Evolutionary conservation across 2,888 invertebrate species (phyloP).

Genomic region (Steromphala cineraria): DNA sequence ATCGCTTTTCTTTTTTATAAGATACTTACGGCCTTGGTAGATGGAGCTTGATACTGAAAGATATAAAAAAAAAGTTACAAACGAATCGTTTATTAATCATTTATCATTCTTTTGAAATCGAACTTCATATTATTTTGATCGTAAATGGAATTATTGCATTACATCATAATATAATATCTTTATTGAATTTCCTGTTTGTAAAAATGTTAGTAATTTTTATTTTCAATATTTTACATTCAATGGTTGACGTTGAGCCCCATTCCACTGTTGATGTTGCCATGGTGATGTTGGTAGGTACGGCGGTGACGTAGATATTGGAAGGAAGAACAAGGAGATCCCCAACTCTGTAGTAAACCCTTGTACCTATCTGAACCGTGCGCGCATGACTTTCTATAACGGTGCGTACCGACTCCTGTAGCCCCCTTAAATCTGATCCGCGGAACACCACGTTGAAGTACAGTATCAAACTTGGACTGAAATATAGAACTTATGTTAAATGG

Average conservation of each 20-base stretch:
- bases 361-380: background rate
- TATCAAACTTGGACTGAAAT: slow-evolving; percentile 32
- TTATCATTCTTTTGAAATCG: too few relatives aligned
- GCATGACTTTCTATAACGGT: slow-evolving; percentile 35
- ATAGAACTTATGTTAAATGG: too few relatives aligned
- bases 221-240: background rate
- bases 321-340: slow-evolving; percentile 40
- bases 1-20: too few relatives aligned
- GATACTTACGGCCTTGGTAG: background rate
- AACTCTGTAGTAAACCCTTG: slow-evolving; percentile 28
- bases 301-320: slow-evolving; percentile 15
- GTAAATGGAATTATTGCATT: too few relatives aligned
- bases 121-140: too few relatives aligned
- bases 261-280: slow-evolving; percentile 14
- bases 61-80: too few relatives aligned
- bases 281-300: slow-evolving; percentile 41
- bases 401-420: slow-evolving; percentile 29
- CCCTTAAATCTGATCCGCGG: slow-evolving; percentile 28
- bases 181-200: too few relatives aligned
- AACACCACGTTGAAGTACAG: slow-evolving; percentile 40
- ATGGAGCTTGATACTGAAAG: background rate
- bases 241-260: background rate
- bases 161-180: too few relatives aligned
- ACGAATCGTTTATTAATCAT: too few relatives aligned
- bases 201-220: too few relatives aligned